A percentile compares a stretch with the other conserved stretches of the same genome.
Evolutionary conservation across 2,888 invertebrate genomes (phyloP).

Genomic region (Abrostola triplasia): DNA sequence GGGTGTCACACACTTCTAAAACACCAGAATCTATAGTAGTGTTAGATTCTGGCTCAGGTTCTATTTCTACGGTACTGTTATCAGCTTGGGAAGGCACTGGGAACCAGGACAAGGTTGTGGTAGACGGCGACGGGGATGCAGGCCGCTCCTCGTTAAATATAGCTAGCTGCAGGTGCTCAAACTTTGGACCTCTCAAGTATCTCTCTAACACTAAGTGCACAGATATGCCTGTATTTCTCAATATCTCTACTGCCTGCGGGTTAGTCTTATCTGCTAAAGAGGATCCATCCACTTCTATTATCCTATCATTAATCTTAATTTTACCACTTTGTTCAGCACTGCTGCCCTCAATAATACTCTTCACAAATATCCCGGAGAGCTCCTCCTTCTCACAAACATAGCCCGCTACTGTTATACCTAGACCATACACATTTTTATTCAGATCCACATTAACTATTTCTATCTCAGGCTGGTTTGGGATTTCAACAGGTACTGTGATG

Average conservation of each 20-base stretch:
- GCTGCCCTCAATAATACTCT: constrained; percentile 98
- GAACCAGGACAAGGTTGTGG: constrained; percentile 95
- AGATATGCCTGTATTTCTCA: constrained; percentile 97
- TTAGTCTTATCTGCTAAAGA: constrained; percentile 97
- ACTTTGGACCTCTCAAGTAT: constrained; percentile 97
- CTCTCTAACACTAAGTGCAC: constrained; percentile 97
- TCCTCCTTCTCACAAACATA: constrained; percentile 99
- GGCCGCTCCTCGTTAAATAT: constrained; percentile 90
- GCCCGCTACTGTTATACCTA: constrained; percentile 98
- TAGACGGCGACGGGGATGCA: constrained; percentile 92
- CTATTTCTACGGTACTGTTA: constrained; percentile 89
- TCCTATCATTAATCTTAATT: constrained; percentile 98
- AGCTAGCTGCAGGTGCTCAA: constrained; percentile 96
- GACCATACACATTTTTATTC: constrained; percentile 96
- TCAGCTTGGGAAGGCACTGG: constrained; percentile 92
- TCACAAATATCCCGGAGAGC: constrained; percentile 99
- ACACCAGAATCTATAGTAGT: constrained; percentile 94
- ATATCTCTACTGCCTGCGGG: constrained; percentile 98
- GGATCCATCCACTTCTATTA: constrained; percentile 97
- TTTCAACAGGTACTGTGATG: constrained; percentile 83
- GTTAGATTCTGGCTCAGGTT: constrained; percentile 93
- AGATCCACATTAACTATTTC: constrained; percentile 97
- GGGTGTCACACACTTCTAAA: constrained; percentile 86
- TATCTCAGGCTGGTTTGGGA: constrained; percentile 94
- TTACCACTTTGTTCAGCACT: constrained; percentile 97